Conservation (phyloP, 2,797 vertebrate genomes). For the Myotis pilosus region DNA sequence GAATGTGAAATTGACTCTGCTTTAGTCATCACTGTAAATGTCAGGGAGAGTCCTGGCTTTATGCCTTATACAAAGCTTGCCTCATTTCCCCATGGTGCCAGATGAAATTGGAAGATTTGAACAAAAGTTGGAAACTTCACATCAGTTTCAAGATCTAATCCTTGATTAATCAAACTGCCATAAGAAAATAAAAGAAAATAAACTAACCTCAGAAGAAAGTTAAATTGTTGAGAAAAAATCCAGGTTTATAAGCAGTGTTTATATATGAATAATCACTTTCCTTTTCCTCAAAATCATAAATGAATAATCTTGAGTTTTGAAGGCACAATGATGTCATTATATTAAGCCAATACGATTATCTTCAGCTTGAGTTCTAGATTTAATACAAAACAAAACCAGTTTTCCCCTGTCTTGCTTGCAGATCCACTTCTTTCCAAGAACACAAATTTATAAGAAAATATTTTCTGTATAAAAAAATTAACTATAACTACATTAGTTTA, state of each 20-base stretch:
- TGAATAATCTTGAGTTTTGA: neutral
- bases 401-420: neutral
- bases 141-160: neutral
- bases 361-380: neutral
- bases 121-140: neutral
- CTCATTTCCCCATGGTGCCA: neutral
- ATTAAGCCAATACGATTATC: neutral
- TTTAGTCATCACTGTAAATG: neutral
- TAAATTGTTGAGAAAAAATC: slow-evolving; percentile 64
- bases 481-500: neutral
- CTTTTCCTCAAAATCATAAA: neutral
- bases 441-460: slow-evolving; percentile 12
- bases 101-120: neutral
- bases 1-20: neutral
- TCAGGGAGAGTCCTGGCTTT: neutral
- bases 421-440: slow-evolving; percentile 4
- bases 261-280: neutral
- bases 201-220: slow-evolving; percentile 41
- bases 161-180: neutral
- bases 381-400: neutral
- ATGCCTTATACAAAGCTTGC: neutral
- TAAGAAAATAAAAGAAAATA: neutral
- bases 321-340: neutral
- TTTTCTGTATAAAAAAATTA: neutral
- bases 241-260: neutral